These are phyloP conservation scores for Drosophila baimaii DNA, from an alignment of 1,140 invertebrate species.

Conservation along the genomic window DNA sequence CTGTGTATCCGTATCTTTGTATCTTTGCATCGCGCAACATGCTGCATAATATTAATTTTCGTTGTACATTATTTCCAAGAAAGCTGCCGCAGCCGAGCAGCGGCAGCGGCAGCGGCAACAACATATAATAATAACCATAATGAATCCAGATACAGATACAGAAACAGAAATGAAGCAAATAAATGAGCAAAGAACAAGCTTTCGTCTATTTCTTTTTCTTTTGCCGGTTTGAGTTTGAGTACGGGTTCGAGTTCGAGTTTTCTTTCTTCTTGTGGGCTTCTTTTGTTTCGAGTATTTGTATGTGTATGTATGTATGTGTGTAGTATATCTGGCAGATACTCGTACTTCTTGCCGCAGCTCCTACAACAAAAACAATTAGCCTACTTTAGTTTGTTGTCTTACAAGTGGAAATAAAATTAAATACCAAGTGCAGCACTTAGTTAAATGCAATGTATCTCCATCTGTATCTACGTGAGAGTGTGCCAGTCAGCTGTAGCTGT, in stretches of 20 bases:
- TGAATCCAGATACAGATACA: conserved; percentile 64
- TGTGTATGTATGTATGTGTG: neutral
- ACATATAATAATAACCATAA: conserved; percentile 76
- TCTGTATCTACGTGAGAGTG: conserved; percentile 21
- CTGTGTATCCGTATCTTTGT: conserved; percentile 49
- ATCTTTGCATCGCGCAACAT: conserved; percentile 75
- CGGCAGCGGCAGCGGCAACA: conserved; percentile 44
- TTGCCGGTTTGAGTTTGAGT: conserved; percentile 6
- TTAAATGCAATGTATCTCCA: conserved; percentile 65
- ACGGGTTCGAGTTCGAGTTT: conserved; percentile 25
- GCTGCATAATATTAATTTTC: conserved; percentile 82
- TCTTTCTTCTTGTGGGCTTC: conserved; percentile 28
- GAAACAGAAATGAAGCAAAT: conserved; percentile 74
- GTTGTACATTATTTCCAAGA: conserved; percentile 75
- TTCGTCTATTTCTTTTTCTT: conserved; percentile 37
- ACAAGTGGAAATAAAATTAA: conserved; percentile 81
- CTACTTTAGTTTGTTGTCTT: conserved; percentile 80
- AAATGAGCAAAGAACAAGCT: conserved; percentile 75
- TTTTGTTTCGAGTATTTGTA: conserved; percentile 29
- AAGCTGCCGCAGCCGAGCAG: conserved; percentile 48
- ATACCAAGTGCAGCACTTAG: conserved; percentile 73
- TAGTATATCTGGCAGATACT: conserved; percentile 24
- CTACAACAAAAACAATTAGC: conserved; percentile 78
- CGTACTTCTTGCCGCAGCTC: conserved; percentile 28
- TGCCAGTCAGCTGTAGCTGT: conserved; percentile 22